Conservation (phyloP, 2,888 invertebrate genomes). For the Drosophila vallismaia region DNA sequence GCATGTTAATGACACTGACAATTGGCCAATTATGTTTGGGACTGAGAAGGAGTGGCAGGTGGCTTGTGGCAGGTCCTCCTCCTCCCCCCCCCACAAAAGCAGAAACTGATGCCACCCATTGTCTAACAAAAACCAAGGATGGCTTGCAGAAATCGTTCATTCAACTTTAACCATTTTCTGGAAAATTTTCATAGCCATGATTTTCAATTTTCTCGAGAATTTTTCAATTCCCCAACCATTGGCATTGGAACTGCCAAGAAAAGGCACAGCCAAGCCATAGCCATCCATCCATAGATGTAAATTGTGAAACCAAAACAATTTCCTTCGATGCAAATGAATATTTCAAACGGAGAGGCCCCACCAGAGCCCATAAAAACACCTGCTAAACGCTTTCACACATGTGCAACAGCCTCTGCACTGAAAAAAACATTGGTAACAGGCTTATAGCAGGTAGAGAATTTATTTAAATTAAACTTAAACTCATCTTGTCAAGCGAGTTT, state of each 20-base stretch:
- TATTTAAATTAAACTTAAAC: not conserved
- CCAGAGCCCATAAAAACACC: slow-evolving; percentile 29
- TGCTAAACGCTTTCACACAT: slow-evolving; percentile 31
- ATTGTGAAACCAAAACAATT: slow-evolving; percentile 43
- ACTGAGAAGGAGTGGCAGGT: slow-evolving; percentile 8
- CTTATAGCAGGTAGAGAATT: not conserved
- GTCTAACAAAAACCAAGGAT: slow-evolving; percentile 2
- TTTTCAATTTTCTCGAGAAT: slow-evolving; percentile 38
- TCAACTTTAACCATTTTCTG: slow-evolving; percentile 1
- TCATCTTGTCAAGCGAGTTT: too few relatives aligned
- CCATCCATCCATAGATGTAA: not conserved
- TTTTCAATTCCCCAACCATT: slow-evolving; percentile 27
- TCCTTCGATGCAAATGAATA: slow-evolving; percentile 50
- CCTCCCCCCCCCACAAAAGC: not conserved
- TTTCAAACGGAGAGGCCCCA: slow-evolving; percentile 6
- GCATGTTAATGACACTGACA: slow-evolving; percentile 73
- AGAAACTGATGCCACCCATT: not conserved
- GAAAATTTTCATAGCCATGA: slow-evolving; percentile 30
- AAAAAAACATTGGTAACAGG: not conserved
- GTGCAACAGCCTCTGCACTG: slow-evolving; percentile 22
- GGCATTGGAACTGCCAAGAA: not conserved
- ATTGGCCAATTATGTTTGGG: slow-evolving; percentile 47
- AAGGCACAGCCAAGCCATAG: not conserved
- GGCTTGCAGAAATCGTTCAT: not conserved
- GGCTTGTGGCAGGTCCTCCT: not conserved